These are phyloP conservation scores for Podarcis muralis DNA, from an alignment of 2,113 vertebrate species.

Conservation along the genomic window DNA sequence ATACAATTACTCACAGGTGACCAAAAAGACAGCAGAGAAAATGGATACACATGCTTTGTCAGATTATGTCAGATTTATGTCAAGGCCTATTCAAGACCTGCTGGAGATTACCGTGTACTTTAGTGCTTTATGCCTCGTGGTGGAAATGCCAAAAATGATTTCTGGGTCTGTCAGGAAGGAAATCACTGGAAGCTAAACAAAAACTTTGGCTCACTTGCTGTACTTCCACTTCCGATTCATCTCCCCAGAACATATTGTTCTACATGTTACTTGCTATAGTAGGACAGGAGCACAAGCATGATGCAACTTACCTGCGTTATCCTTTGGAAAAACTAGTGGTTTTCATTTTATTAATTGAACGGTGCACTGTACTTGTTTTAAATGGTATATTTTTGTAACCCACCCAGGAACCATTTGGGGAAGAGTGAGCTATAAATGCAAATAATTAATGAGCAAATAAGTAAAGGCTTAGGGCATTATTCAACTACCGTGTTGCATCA, in stretches of 20 bases:
- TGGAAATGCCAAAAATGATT: conserved; percentile 37
- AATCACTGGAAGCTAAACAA: conserved; percentile 20
- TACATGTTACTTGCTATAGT: too few species aligned
- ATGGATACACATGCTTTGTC: conserved; percentile 49
- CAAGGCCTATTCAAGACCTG: conserved; percentile 39
- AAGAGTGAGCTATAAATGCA: too few species aligned
- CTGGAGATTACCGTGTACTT: conserved; percentile 7
- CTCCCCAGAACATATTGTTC: background rate
- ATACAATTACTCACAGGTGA: conserved; percentile 49
- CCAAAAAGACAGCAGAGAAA: conserved; percentile 44
- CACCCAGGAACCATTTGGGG: too few species aligned
- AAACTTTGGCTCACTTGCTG: conserved; percentile 22
- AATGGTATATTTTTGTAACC: too few species aligned
- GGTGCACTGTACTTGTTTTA: too few species aligned
- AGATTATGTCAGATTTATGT: conserved; percentile 61
- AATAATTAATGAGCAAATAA: background rate
- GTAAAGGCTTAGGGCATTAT: too few species aligned
- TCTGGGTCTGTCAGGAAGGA: conserved; percentile 31
- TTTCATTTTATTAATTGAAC: too few species aligned
- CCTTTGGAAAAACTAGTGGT: too few species aligned
- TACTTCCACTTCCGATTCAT: background rate
- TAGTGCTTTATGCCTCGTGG: conserved; percentile 46
- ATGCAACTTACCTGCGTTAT: too few species aligned
- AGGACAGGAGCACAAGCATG: background rate
- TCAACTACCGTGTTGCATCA: too few species aligned